Evolutionary conservation across 2,797 vertebrate genomes (phyloP).

Genomic region (Cygnus olor): DNA sequence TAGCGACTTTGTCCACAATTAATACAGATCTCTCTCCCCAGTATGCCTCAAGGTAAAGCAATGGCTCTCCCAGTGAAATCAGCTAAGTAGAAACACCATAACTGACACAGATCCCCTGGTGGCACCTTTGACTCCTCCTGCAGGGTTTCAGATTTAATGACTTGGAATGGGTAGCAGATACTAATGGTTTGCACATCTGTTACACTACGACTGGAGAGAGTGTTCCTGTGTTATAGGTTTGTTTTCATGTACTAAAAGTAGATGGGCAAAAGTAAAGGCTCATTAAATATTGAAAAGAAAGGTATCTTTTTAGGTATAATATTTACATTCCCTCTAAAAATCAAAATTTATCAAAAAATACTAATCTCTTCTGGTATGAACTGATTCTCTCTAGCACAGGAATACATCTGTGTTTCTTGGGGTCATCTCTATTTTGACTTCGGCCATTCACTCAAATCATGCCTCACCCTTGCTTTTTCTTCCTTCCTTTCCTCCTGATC

Average conservation of each 20-base stretch:
- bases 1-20: background rate
- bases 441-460: background rate
- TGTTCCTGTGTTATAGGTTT: constrained; percentile 2
- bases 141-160: constrained; percentile 61
- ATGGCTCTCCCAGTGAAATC: background rate
- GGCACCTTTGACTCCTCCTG: constrained; percentile 60
- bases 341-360: background rate
- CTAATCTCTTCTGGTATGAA: background rate
- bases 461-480: background rate
- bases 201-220: constrained; percentile 54
- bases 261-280: constrained; percentile 49
- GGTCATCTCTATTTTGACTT: background rate
- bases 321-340: background rate
- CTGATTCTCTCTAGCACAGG: background rate
- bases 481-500: background rate
- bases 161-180: constrained; percentile 68
- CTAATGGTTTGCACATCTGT: constrained; percentile 73
- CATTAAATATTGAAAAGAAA: constrained; percentile 64
- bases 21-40: background rate
- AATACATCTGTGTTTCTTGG: background rate
- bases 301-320: background rate
- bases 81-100: constrained; percentile 32
- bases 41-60: background rate
- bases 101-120: constrained; percentile 50
- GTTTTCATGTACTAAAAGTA: constrained; percentile 5